Base-by-base conservation (phyloP, 2,113 vertebrate species). In the Pluvianellus socialis region DNA sequence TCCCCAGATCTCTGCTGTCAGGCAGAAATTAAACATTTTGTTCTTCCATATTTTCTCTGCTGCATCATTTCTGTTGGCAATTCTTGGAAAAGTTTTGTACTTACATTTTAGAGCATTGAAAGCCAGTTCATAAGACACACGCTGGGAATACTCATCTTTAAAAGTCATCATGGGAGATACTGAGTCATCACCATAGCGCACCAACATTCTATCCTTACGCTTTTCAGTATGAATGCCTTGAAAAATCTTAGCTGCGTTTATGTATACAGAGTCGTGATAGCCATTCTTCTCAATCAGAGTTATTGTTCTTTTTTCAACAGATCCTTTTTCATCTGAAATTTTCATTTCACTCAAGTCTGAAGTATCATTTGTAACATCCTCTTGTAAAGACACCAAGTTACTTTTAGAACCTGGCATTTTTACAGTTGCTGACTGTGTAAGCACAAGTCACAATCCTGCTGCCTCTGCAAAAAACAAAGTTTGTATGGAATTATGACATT, bases 41-140 rank as follows among this genome's bases (percentile, higher is more conserved):
- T 2, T 80, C 62, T 84, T 30, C 40, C 4, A 1, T 12, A 26
- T 53, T 71, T 92, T 80, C 59, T 62, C 63, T 47, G 35, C 47
- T 56, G 22, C 30, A 75, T 32, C 30, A n/a, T 59, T 95, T 86
- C 75, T 86, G 21, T 15, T 47, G 35, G 20, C 50, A 74, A 35
- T 27, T 70, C 33, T 42, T 42, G 38, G 35, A 12, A n/a, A 86
- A 62, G 30, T 59, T 85, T 33, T 42, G 63, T 93, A 98, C 99
- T 99, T 97, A 99, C 99, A 99, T 98, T 99, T 99, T 17, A 99
- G 96, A 52, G 99, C 86, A 90, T 26, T 99, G 98, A 99, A 99
- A 45, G 99, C 99, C 79, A 99, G 87, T 72, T 99, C 98, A 2
- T 98, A 99, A 50, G 98, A 98, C 8, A 55, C 30, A 3, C 90